Base-by-base conservation (phyloP, 2,888 invertebrate genomes). In the Synanthedon formicaeformis region DNA sequence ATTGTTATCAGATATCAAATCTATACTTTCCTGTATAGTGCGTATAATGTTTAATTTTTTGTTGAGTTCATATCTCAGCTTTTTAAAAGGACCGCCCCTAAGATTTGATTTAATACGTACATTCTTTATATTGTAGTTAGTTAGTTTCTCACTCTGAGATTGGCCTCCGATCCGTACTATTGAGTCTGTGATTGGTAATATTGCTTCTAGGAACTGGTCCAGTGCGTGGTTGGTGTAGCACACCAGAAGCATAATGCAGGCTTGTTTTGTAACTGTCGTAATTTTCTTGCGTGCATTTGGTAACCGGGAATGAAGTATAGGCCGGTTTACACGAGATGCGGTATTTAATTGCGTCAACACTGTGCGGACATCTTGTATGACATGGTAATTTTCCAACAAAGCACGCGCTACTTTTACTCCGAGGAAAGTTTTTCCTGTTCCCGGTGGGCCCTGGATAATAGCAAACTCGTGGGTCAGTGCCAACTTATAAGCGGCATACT, bases 141-240 rank as follows among this genome's bases (percentile, higher is more conserved):
- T 67, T 69, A 84, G 69, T 2, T 66, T 65, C 58, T 89, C 82
- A 64, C 88, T 89, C 54, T 90, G 90, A 0, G 91, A 90, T 64
- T 91, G 91, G 1, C 91, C 89, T 0, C 94, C 94, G 57, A 95
- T 88, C 40, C 94, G 89, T 0, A 92, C 86, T 53, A 94, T 88
- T 10, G 88, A 84, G 0, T 78, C 53, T 0, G 92, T 92, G 8
- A 89, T 72, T n/a, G 71, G 64, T 2, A 91, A 63, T 51, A 93
- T 79, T 34, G 91, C 93, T 67, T 93, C 91, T 41, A 96, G 77
- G 76, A 96, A 95, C 69, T 95, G 95, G 76, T 96, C 96, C 6
- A 96, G 74, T 0, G 95, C 95, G 65, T 95, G 94, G 73, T 96
- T 96, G 1, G 95, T 96, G 67, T 91, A 94, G 66, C 95, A 94